Base-by-base conservation (phyloP, 2,888 invertebrate species). In the Polymixis flavicincta region DNA sequence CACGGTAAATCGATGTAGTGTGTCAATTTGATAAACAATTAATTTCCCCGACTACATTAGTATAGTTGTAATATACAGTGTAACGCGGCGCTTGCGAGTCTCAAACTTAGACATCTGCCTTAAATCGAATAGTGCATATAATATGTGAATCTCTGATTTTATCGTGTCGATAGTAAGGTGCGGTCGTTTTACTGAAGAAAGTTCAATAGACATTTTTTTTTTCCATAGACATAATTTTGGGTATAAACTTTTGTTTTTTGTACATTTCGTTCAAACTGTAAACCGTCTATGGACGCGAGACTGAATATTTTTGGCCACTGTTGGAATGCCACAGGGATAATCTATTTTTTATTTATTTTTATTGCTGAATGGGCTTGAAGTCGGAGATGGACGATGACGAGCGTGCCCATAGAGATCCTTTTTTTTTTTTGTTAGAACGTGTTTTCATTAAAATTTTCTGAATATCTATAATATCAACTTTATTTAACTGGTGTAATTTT, bases 101-200 rank as follows among this genome's bases (percentile, higher is more conserved):
- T 85, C 82, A 80, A 81, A 74, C 74, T 78, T 82, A 80, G 78
- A 79, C 80, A 74, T 77, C 64, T 87, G 87, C 88, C 87, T 88
- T 85, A 87, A 85, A 55, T 81, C 73, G 78, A 83, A 76, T 80
- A 84, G 75, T 78, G 54, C 64, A 14, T 79, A 78, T 84, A 74
- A 80, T 86, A 55, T 74, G 82, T 84, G 90, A 90, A 90, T 90
- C 90, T 90, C 89, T 87, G 61, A 67, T 52, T n/a, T n/a, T 65
- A 61, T 55, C 32, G 70, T 71, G 69, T 68, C 42, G 32, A 25
- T 69, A n/a, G 32, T 50, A 6, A 11, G 72, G 82, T 83, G 85
- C 72, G 85, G 5, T 81, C 72, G 76, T 70, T 70, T 70, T 48
- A n/a, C 7, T 32, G 4, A 54, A 28, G 22, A 22, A 32, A 59